Percentiles rank a stretch among this genome's conserved stretches.
Conservation (phyloP, 1,140 invertebrate genomes). For the Dendroctonus ponderosae region DNA sequence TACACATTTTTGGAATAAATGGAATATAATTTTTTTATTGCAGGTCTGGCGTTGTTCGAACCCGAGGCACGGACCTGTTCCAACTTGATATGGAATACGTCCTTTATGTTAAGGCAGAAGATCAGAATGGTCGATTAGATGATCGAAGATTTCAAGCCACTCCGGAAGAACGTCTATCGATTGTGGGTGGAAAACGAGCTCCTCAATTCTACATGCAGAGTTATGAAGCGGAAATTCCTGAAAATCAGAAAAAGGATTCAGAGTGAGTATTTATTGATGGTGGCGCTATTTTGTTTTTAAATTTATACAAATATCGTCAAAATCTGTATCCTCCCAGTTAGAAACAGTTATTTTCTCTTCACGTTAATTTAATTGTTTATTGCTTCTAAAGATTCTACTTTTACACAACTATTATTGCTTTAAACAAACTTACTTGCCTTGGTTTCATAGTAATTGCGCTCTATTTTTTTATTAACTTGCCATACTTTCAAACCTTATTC, state of each 20-base stretch:
- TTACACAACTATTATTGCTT: too few relatives aligned
- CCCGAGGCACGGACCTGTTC: conserved; percentile 85
- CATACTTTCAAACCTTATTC: too few relatives aligned
- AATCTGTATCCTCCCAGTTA: too few relatives aligned
- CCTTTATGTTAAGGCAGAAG: conserved; percentile 92
- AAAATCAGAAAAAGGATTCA: conserved; percentile 94
- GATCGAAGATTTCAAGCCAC: conserved; percentile 87
- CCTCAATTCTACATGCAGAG: conserved; percentile 92
- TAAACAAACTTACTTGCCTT: too few relatives aligned
- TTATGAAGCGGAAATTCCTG: conserved; percentile 91
- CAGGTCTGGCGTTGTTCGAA: conserved; percentile 89
- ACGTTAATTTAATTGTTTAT: too few relatives aligned
- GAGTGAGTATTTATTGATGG: conserved; percentile 68
- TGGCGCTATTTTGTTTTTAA: conserved; percentile 1
- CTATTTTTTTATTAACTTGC: too few relatives aligned
- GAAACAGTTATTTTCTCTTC: too few relatives aligned
- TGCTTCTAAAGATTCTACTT: too few relatives aligned
- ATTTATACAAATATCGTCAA: too few relatives aligned
- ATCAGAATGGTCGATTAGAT: conserved; percentile 88
- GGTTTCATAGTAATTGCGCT: too few relatives aligned
- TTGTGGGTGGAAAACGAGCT: conserved; percentile 88
- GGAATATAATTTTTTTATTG: background rate
- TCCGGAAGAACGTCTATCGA: conserved; percentile 85
- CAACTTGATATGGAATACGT: conserved; percentile 96
- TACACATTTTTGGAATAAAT: background rate